Conservation (phyloP, 1,140 invertebrate species). For the Aethina tumida region DNA sequence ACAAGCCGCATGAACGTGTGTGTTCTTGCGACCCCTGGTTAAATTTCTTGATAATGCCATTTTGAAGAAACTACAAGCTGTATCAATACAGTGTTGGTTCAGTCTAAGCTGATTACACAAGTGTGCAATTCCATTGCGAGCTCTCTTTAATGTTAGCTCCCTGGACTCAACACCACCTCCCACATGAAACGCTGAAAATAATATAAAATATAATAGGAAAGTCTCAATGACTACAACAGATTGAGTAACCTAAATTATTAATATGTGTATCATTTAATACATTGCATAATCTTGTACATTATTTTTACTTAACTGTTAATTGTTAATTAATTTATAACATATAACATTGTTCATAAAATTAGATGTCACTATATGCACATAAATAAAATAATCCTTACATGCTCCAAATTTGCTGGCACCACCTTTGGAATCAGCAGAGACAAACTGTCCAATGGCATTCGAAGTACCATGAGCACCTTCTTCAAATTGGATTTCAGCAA, state of each 20-base stretch:
- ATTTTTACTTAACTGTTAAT: too few species aligned
- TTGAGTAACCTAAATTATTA: too few species aligned
- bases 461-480: constrained; percentile 83
- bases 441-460: constrained; percentile 85
- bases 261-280: too few species aligned
- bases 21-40: constrained; percentile 81
- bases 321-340: too few species aligned
- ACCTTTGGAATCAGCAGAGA: constrained; percentile 77
- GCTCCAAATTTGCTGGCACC: constrained; percentile 65
- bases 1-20: constrained; percentile 93
- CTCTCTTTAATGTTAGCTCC: constrained; percentile 81
- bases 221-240: neutral
- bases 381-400: constrained; percentile 37
- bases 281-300: too few species aligned
- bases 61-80: constrained; percentile 93
- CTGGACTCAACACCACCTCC: constrained; percentile 78
- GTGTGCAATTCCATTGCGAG: constrained; percentile 68
- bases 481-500: constrained; percentile 92
- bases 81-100: constrained; percentile 86
- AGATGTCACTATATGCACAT: too few species aligned
- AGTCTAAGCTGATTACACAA: constrained; percentile 71
- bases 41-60: constrained; percentile 82
- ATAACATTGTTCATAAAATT: too few species aligned
- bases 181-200: constrained; percentile 61
- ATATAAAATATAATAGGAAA: too few species aligned